These are phyloP conservation scores for Ctenochaetus hawaiiensis DNA, from an alignment of 2,797 vertebrate species.

Conservation along the genomic window DNA sequence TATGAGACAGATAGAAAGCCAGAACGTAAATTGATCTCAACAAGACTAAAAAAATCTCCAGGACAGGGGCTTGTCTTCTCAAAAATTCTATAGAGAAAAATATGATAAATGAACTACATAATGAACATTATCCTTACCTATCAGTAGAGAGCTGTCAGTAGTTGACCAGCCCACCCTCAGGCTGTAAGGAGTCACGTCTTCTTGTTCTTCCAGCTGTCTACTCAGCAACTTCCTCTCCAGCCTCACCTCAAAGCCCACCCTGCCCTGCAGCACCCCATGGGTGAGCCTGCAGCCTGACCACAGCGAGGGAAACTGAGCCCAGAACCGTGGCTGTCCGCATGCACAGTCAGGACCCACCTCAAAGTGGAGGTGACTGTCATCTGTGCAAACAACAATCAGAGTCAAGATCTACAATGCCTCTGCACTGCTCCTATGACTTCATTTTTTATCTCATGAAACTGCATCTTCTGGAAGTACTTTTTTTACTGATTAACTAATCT, in stretches of 20 bases:
- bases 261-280: conserved; percentile 88
- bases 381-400: conserved; percentile 72
- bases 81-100: not conserved
- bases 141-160: conserved; percentile 84
- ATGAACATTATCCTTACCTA: conserved; percentile 81
- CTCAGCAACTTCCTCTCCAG: conserved; percentile 86
- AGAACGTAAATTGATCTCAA: not conserved
- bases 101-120: not conserved
- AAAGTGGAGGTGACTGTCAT: conserved; percentile 92
- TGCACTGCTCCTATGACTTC: not conserved
- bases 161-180: conserved; percentile 92
- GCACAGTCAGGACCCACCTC: conserved; percentile 86
- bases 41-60: no score
- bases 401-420: not conserved
- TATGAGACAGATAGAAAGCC: not conserved
- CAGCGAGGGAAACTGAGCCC: conserved; percentile 89
- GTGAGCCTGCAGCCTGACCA: conserved; percentile 93
- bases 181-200: conserved; percentile 74
- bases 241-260: conserved; percentile 92
- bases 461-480: no score
- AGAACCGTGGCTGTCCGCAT: conserved; percentile 90
- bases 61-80: not conserved
- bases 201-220: conserved; percentile 59
- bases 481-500: not conserved
- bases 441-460: no score